A percentile compares a stretch with the other conserved stretches of the same genome.
Conservation (phyloP, 2,888 invertebrate species). For the Charanyca ferruginea region DNA sequence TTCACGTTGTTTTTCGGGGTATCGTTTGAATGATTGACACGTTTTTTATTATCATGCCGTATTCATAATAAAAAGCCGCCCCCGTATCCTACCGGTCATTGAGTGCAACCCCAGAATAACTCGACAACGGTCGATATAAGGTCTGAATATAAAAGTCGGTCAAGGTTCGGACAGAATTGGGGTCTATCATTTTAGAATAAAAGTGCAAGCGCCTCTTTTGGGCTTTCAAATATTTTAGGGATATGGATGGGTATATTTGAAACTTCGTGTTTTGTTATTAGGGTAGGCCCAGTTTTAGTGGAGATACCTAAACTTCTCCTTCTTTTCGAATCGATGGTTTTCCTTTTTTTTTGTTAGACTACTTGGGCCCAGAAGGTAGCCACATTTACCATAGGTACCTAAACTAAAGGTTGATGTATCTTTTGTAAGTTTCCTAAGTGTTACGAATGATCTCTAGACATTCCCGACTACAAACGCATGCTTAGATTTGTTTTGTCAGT, state of each 20-base stretch:
- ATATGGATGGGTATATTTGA: slow-evolving; percentile 16
- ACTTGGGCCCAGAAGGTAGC: too few relatives aligned
- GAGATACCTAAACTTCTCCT: not conserved
- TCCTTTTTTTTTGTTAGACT: too few relatives aligned
- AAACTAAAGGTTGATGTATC: slow-evolving; percentile 15
- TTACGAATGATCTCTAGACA: not conserved
- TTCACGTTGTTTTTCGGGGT: slow-evolving; percentile 23
- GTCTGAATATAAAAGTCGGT: slow-evolving; percentile 55
- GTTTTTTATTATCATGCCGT: slow-evolving; percentile 52
- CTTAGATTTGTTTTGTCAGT: slow-evolving; percentile 38
- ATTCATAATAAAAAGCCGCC: slow-evolving; percentile 56
- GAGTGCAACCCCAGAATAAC: slow-evolving; percentile 60
- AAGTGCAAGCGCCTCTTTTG: slow-evolving; percentile 45
- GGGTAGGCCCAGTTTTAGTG: slow-evolving; percentile 15
- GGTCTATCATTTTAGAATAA: slow-evolving; percentile 53
- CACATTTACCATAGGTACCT: too few relatives aligned
- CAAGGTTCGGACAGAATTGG: slow-evolving; percentile 56
- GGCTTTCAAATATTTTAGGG: slow-evolving; percentile 23
- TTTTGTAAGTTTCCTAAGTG: not conserved
- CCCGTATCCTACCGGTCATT: slow-evolving; percentile 46
- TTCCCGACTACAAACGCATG: slow-evolving; percentile 5
- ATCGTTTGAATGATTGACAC: slow-evolving; percentile 54
- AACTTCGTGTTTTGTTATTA: slow-evolving; percentile 49
- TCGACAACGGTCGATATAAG: slow-evolving; percentile 55
- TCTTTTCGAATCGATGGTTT: too few relatives aligned